Base-by-base conservation (phyloP, 2,113 vertebrate genomes). In the Pelecanoides urinatrix region DNA sequence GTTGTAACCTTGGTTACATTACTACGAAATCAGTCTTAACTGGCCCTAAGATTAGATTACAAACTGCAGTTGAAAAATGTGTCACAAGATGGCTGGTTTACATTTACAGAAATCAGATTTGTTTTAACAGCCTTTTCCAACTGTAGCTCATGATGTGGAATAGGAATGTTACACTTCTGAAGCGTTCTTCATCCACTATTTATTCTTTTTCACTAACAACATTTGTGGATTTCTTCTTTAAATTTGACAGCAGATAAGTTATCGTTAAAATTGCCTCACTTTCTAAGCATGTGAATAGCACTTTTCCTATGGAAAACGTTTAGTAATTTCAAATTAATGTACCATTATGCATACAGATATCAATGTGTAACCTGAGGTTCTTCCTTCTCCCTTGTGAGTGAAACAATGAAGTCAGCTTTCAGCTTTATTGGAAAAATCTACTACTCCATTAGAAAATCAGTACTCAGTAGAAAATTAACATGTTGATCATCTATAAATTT, bases 121-220 rank as follows among this genome's bases (percentile, higher is more conserved):
- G 52, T 76, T 63, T 88, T 93, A 94, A 96, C 59, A 91, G 85
- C 88, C 86, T 66, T 96, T 97, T 95, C 87, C 88, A 97, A 34
- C 72, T 89, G 68, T 27, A 94, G 23, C 29, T 76, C 63, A 81
- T 63, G 52, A 92, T 49, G 40, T 55, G 42, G 81, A 94, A 95
- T 26, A 92, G 52, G 29, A 72, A 86, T 47, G 40, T 70, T 91
- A 79, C 9, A 40, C 18, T 92, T 65, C 42, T 71, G 30, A 74
- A 86, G 29, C 23, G 42, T 44, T 85, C 45, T 91, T 90, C 71
- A 67, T 68, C 68, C 44, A 40, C 36, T 78, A 29, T 93, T 91
- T 86, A 70, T 74, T 92, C 20, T 74, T 82, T 86, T 94, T 95
- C 90, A 93, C 81, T 92, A 89, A 92, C 59, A 80, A 34, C 2